phyloP scores from a whole-genome alignment of 2,797 vertebrate species.

The Galagoides demidoff region DNA sequence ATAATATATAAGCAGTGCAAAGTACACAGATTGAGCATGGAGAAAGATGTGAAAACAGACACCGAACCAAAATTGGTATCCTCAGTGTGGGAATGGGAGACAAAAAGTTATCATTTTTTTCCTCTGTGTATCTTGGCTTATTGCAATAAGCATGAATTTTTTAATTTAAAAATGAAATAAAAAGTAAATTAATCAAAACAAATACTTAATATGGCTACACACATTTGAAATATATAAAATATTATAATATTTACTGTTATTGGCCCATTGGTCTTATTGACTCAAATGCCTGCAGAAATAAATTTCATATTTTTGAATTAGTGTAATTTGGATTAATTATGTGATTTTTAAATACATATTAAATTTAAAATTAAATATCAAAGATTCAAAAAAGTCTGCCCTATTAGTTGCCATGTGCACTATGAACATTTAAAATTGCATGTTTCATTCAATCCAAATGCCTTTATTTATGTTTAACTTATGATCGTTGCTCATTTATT shows the following conservation, averaged over 20 bases:
- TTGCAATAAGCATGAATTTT: neutral
- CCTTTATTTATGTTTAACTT: neutral
- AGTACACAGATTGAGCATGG: neutral
- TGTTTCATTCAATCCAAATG: neutral
- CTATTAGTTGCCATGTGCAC: neutral
- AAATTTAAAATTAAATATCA: neutral
- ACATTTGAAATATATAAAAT: slow-evolving; percentile 6
- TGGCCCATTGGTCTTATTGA: neutral
- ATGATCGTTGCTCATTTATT: neutral
- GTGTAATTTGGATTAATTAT: neutral
- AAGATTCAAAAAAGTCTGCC: neutral
- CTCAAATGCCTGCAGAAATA: neutral
- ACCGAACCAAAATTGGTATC: neutral
- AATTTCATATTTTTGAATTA: neutral
- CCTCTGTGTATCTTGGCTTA: neutral
- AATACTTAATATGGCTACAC: neutral
- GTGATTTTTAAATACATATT: neutral
- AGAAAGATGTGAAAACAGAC: neutral
- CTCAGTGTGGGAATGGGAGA: neutral
- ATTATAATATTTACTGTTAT: neutral
- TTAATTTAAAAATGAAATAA: neutral
- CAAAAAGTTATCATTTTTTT: neutral
- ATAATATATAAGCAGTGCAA: neutral
- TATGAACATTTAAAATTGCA: neutral
- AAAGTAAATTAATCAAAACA: neutral